Conservation (phyloP, 2,113 vertebrate genomes). For the Ceyx melanurus region DNA sequence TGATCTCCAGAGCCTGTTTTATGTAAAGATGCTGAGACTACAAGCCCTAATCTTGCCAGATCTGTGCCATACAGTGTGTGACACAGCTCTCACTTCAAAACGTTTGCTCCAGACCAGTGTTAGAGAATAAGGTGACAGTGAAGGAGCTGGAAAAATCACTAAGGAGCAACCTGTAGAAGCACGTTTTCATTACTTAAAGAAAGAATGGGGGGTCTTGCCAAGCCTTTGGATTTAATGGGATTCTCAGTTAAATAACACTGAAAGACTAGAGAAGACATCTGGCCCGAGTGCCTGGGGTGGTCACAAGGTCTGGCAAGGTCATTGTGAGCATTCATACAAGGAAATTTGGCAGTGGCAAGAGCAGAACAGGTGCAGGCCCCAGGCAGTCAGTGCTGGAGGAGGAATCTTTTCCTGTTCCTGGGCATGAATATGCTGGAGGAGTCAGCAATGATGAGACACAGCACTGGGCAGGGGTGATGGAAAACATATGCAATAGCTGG, state of each 20-base stretch:
- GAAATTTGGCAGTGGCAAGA: neutral
- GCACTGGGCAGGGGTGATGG: neutral
- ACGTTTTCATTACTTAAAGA: neutral
- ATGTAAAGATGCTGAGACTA: neutral
- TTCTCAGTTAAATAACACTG: neutral
- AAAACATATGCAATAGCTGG: neutral
- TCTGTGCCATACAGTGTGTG: neutral
- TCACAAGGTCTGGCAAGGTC: conserved; percentile 22
- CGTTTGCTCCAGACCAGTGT: neutral
- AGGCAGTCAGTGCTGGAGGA: neutral
- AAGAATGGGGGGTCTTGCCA: neutral
- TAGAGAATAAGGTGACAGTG: neutral
- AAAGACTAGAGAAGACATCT: neutral
- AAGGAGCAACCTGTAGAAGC: neutral
- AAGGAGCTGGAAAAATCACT: neutral
- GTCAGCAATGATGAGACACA: neutral
- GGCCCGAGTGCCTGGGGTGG: fast-evolving
- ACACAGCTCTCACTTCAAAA: neutral
- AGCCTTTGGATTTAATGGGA: neutral
- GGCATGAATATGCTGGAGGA: neutral
- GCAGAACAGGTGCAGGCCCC: conserved; percentile 15
- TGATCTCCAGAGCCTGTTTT: neutral
- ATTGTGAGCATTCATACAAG: neutral
- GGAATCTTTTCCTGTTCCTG: neutral
- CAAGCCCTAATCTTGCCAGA: neutral